Evolutionary conservation across 2,888 invertebrate genomes (phyloP).

Genomic region (Anagyrus pseudococci): DNA sequence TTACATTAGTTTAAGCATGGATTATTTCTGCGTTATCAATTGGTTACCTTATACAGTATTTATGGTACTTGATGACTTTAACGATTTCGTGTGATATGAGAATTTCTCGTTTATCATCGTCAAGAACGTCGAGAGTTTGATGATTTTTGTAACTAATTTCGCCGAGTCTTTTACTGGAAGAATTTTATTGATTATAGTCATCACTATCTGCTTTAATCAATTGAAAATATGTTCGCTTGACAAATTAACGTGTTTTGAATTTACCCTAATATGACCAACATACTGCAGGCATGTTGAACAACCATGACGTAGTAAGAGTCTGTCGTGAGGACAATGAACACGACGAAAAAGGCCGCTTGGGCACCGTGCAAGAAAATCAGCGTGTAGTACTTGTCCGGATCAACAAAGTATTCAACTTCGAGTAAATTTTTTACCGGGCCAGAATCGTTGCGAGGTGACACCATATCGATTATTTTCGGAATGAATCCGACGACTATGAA

Average conservation of each 20-base stretch:
- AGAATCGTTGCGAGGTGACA: conserved; percentile 7
- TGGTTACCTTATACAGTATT: conserved; percentile 23
- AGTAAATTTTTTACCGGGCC: conserved; percentile 1
- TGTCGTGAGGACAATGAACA: neutral
- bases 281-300: conserved; percentile 22
- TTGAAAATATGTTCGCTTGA: neutral
- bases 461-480: conserved; percentile 2
- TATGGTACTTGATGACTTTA: conserved; percentile 11
- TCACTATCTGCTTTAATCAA: neutral
- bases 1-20: no score
- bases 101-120: neutral
- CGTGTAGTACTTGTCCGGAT: conserved; percentile 13
- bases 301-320: conserved; percentile 22
- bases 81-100: neutral
- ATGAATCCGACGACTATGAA: conserved; percentile 1
- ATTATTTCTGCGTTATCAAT: no score
- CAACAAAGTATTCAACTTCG: conserved; percentile 19
- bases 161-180: neutral
- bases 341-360: conserved; percentile 9
- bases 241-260: neutral
- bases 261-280: conserved; percentile 32
- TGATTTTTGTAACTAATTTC: neutral
- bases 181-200: neutral
- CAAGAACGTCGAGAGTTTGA: neutral
- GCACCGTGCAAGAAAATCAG: conserved; percentile 16